phyloP scores from a whole-genome alignment of 2,888 invertebrate genomes.

The Sarcophaga variegata region DNA sequence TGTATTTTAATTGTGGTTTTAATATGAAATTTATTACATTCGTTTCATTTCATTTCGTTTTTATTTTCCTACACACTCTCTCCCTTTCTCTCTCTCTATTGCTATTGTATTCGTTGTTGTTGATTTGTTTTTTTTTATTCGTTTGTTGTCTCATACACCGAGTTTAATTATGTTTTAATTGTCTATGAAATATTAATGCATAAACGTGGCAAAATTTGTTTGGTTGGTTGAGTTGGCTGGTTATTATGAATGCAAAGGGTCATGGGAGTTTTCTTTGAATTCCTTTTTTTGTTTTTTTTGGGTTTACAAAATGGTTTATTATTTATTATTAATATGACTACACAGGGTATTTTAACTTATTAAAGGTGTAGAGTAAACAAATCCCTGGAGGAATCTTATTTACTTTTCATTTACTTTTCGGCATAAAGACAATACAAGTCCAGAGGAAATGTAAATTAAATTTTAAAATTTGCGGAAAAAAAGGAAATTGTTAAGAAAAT shows the following conservation, averaged over 20 bases:
- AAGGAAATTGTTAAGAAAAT: too few relatives aligned
- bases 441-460: too few relatives aligned
- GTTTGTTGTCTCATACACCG: constrained; percentile 1
- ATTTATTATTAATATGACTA: too few relatives aligned
- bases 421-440: too few relatives aligned
- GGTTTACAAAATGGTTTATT: not conserved
- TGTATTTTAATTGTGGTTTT: constrained; percentile 66
- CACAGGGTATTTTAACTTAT: too few relatives aligned
- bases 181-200: constrained; percentile 57
- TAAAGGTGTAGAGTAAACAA: too few relatives aligned
- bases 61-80: too few relatives aligned
- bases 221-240: not conserved
- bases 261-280: not conserved
- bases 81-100: not conserved
- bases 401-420: too few relatives aligned
- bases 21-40: constrained; percentile 55
- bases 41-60: not conserved
- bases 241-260: constrained; percentile 1
- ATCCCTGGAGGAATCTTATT: too few relatives aligned
- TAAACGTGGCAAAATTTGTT: constrained; percentile 24
- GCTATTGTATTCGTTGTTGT: not conserved
- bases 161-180: constrained; percentile 67
- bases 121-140: not conserved
- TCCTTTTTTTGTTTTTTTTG: too few relatives aligned
- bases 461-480: too few relatives aligned